Evolutionary conservation across 2,888 invertebrate genomes (phyloP), one percentile per base, ranked within the genome.

Genomic region (Monoplex corrugatus): DNA sequence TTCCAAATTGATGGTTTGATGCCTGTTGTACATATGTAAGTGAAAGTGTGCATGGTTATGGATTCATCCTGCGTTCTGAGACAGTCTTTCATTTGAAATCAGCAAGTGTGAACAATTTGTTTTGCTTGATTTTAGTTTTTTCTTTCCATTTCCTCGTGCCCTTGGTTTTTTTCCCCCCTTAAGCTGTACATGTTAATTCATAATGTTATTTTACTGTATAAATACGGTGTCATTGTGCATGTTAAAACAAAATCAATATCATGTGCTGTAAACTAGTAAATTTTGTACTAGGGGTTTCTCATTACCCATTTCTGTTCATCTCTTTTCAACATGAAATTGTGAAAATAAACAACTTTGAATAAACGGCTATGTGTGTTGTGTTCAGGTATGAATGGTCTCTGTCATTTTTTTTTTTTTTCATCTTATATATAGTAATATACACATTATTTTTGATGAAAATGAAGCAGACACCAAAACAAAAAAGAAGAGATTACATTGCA

Each of bases 21-120:
- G 35, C 35, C 8, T 75, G 35, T 32, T 75, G 72, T 75, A 75
- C 35, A 10, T 28, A 35, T 75, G 13, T 75, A 16, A 28, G 68
- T 68, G 68, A 16, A 28, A 6, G 78, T 80, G 68, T 72, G 32
- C 13, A 38, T 38, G 38, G 35, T 10, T 75, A 38, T 75, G 75
- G 16, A 38, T 75, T 38, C 75, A 38, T 38, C 19, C 5, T 38
- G 16, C 38, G 38, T 75, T 40, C 43, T 80, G 78, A 57, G 84
- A 84, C 84, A 84, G 84, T 84, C 84, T 84, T 84, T 84, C 84
- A 84, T 84, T 84, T 84, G 45, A 84, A 83, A n/a, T 57, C 84
- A 84, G 84, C 84, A 84, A 84, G 45, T 84, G 35, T 50, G 78
- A 82, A 57, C 84, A 57, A 45, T 38, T 8, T 35, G 10, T 32